Evolutionary conservation across 2,888 invertebrate genomes (phyloP), one percentile per base, ranked within the genome.

Genomic region (Drosophila crucigera): DNA sequence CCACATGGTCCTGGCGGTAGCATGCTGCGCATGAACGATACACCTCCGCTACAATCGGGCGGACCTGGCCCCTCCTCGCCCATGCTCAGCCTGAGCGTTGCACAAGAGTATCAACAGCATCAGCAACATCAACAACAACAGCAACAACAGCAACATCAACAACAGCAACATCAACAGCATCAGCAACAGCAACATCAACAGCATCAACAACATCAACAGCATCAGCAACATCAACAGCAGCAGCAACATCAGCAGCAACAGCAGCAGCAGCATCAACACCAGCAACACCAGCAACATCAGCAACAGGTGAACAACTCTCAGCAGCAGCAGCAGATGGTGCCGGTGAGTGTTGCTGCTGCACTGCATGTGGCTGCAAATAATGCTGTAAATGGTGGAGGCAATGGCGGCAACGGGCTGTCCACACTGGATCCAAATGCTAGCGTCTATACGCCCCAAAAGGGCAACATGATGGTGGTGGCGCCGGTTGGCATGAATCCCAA

Each of bases 401-500:
- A 56, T 9, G 71, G 71, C 43, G 56, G 56, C 39, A 53, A 53
- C 3, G 90, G 90, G n/a, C 68, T 82, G 28, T 93, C 93, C 11
- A 95, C 95, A 89, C 95, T 98, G 74, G 98, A 98, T 94, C 98
- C 98, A 68, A 97, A 98, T 94, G 98, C 98, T 79, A 96, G 96
- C 78, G 97, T 97, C 83, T 98, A 98, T 94, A 98, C 97, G 81
- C 98, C 98, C 77, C 97, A 97, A 92, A 94, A 94, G 84, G 95
- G 95, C 76, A 94, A 90, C 72, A 91, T 90, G 90, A 90, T 82
- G 91, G 90, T 78, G 54, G 91, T 91, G 22, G 65, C 88, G 73
- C 90, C 91, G 56, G 88, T 82, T 52, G 89, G 81, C 47, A 89
- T 91, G 85, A 86, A 86, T 71, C 91, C 85, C 28, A 91, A 90